phyloP scores from a whole-genome alignment of 2,113 vertebrate genomes.

The Stegostoma tigrinum region DNA sequence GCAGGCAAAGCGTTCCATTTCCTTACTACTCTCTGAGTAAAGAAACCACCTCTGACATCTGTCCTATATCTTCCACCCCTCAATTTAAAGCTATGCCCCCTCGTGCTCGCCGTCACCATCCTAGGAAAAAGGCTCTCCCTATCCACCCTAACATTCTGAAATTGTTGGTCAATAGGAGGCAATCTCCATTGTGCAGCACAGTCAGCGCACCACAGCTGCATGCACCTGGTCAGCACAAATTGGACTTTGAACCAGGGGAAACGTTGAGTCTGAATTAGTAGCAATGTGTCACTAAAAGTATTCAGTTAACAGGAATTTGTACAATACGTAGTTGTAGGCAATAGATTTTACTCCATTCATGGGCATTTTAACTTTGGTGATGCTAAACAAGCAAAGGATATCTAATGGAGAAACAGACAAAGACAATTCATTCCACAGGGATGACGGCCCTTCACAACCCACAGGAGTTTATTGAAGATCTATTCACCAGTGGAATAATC shows the following conservation, averaged over 20 bases:
- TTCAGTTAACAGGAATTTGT: not conserved
- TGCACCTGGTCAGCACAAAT: not conserved
- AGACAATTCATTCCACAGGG: not conserved
- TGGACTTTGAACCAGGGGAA: not conserved
- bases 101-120: too few relatives aligned
- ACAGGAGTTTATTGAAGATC: conserved; percentile 12
- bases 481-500: conserved; percentile 1
- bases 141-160: too few relatives aligned
- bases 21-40: too few relatives aligned
- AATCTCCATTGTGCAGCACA: not conserved
- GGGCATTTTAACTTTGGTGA: not conserved
- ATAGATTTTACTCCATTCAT: not conserved
- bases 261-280: not conserved
- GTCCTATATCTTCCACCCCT: too few relatives aligned
- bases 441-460: not conserved
- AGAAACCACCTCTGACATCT: too few relatives aligned
- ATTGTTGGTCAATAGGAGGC: not conserved
- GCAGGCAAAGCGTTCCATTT: too few relatives aligned
- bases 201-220: not conserved
- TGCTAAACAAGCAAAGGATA: not conserved
- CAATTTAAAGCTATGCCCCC: too few relatives aligned
- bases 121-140: too few relatives aligned
- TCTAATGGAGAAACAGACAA: not conserved
- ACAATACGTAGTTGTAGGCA: not conserved
- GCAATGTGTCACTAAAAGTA: not conserved